These are phyloP conservation scores for Musca vetustissima DNA, from an alignment of 1,140 invertebrate genomes.

Conservation along the genomic window DNA sequence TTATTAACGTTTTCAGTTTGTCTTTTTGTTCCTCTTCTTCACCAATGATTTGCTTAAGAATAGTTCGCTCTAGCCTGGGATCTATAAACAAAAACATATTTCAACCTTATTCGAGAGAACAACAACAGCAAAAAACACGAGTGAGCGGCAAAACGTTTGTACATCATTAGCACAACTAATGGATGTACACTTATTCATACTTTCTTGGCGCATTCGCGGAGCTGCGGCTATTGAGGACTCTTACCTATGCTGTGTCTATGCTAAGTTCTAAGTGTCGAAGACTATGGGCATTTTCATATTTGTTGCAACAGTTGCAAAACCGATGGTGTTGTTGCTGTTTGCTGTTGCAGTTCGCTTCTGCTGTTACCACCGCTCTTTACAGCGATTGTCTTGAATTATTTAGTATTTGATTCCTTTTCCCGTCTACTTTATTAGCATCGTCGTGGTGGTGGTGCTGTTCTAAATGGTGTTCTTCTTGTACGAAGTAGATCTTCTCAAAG, in stretches of 20 bases:
- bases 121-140: neutral
- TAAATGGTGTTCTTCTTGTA: too few species aligned
- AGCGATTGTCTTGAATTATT: neutral
- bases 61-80: neutral
- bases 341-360: neutral
- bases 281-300: neutral
- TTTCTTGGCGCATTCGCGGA: neutral
- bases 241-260: slow-evolving; percentile 37
- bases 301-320: too few species aligned
- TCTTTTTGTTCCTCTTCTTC: neutral
- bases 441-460: too few species aligned
- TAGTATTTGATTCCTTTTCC: neutral
- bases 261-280: slow-evolving; percentile 26
- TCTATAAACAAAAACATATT: too few species aligned
- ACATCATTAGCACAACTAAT: slow-evolving; percentile 55
- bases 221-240: neutral
- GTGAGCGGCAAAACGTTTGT: slow-evolving; percentile 41
- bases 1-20: too few species aligned
- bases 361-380: neutral
- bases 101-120: neutral
- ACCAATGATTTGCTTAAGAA: neutral
- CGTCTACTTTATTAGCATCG: too few species aligned
- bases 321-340: too few species aligned
- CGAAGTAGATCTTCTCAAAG: too few species aligned
- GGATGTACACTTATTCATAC: slow-evolving; percentile 41